Percentiles rank a stretch among this genome's conserved stretches.
phyloP scores from a whole-genome alignment of 2,113 vertebrate genomes.

The Thinocorus orbignyianus region DNA sequence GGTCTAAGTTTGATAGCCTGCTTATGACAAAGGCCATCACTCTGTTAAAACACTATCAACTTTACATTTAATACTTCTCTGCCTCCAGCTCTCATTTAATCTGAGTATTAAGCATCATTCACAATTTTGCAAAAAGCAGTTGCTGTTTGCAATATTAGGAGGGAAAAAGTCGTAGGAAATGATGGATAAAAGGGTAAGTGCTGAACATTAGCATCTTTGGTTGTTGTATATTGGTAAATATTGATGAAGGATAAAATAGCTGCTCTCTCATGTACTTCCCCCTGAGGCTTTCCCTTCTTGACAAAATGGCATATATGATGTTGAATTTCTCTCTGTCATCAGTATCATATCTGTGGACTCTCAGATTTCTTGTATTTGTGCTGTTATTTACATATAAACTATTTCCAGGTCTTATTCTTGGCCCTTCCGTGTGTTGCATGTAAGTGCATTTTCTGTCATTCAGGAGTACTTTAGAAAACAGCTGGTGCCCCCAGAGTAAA shows the following conservation, averaged over 20 bases:
- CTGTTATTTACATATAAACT: background rate
- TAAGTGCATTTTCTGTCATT: background rate
- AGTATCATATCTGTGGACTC: background rate
- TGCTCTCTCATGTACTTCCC: background rate
- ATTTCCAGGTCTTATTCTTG: background rate
- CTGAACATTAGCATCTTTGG: background rate
- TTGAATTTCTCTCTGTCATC: background rate
- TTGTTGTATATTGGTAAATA: background rate
- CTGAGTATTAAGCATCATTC: background rate
- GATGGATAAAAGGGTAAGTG: background rate
- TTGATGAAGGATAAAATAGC: background rate
- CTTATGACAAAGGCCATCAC: background rate
- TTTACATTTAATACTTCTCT: background rate
- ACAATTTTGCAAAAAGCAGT: background rate
- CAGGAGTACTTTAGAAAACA: constrained; percentile 10
- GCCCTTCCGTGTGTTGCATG: background rate
- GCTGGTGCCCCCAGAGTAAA: background rate
- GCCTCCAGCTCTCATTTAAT: background rate
- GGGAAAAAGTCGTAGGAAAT: background rate
- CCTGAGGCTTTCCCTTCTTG: background rate
- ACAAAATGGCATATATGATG: background rate
- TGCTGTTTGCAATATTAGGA: background rate
- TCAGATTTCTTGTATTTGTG: background rate
- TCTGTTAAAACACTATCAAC: background rate
- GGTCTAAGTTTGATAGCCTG: background rate